These are phyloP conservation scores for Antedon mediterranea DNA, from an alignment of 53 echinoderm and acorn worm genomes.

Conservation along the genomic window DNA sequence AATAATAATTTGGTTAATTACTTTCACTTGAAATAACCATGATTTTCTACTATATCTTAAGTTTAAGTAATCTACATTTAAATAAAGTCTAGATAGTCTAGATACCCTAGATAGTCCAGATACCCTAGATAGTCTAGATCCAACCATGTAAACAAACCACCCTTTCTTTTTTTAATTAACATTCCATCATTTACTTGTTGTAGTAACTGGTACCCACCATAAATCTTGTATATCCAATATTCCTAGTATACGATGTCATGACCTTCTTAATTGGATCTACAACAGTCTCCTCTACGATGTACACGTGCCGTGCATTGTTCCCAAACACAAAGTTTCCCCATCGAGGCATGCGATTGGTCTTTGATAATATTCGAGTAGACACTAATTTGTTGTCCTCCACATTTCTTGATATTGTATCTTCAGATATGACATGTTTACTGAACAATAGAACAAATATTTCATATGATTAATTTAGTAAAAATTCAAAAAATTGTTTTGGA, in stretches of 20 bases:
- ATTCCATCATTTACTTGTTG: background rate
- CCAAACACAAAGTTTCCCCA: slow-evolving; percentile 77
- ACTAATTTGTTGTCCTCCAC: slow-evolving; percentile 39
- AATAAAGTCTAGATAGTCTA: background rate
- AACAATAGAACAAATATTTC: background rate
- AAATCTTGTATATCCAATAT: slow-evolving; percentile 60
- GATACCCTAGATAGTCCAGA: background rate
- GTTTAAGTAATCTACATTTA: too few species aligned
- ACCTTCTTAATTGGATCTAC: slow-evolving; percentile 64
- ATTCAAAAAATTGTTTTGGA: too few species aligned
- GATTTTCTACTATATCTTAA: too few species aligned
- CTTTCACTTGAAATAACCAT: too few species aligned
- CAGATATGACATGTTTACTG: slow-evolving; percentile 90
- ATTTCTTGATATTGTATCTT: slow-evolving; percentile 50
- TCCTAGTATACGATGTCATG: slow-evolving; percentile 72
- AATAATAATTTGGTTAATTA: background rate
- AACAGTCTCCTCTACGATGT: slow-evolving; percentile 65
- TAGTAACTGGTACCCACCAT: slow-evolving; percentile 49
- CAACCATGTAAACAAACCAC: background rate
- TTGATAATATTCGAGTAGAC: slow-evolving; percentile 48
- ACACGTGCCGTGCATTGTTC: slow-evolving; percentile 37
- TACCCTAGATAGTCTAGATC: background rate
- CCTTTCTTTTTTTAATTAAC: background rate
- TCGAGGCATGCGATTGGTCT: slow-evolving; percentile 76
- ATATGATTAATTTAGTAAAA: too few species aligned